Evolutionary conservation across 2,888 invertebrate genomes (phyloP).

Genomic region (Orthonevra nobilis): DNA sequence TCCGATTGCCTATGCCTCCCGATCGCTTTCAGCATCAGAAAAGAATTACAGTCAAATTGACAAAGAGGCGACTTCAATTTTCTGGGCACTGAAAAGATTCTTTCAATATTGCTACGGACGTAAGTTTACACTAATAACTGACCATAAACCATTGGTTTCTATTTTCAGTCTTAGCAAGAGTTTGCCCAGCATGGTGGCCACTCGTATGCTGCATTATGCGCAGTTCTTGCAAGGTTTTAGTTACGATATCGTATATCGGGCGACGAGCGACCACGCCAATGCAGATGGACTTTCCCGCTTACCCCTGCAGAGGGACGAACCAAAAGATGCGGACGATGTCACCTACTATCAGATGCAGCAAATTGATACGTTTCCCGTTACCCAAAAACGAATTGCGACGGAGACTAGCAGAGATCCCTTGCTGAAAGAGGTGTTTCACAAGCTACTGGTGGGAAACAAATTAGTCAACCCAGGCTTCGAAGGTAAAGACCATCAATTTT

Average conservation of each 20-base stretch:
- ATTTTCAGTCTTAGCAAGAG: slow-evolving; percentile 3
- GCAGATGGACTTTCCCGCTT: slow-evolving; percentile 26
- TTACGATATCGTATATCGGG: too few relatives aligned
- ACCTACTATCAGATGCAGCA: slow-evolving; percentile 21
- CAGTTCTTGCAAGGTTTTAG: slow-evolving; percentile 15
- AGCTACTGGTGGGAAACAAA: slow-evolving; percentile 1
- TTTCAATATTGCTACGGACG: not conserved
- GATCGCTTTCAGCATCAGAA: not conserved
- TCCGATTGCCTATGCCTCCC: slow-evolving; percentile 1
- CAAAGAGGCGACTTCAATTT: slow-evolving; percentile 13
- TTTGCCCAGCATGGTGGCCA: not conserved
- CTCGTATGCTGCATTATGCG: slow-evolving; percentile 11
- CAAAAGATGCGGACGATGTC: not conserved
- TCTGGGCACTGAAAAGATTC: slow-evolving; percentile 6
- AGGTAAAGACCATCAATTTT: slow-evolving; percentile 28
- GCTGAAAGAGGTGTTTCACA: slow-evolving; percentile 2
- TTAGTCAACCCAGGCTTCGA: not conserved
- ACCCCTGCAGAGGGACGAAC: not conserved
- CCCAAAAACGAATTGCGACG: slow-evolving; percentile 8
- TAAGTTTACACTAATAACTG: slow-evolving; percentile 4
- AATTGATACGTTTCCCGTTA: slow-evolving; percentile 15
- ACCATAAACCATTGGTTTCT: slow-evolving; percentile 15
- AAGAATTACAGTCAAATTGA: slow-evolving; percentile 10
- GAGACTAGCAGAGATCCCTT: slow-evolving; percentile 13
- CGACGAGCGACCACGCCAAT: too few relatives aligned